Evolutionary conservation across 2,797 vertebrate genomes (phyloP).

Genomic region (Cynopterus sphinx): DNA sequence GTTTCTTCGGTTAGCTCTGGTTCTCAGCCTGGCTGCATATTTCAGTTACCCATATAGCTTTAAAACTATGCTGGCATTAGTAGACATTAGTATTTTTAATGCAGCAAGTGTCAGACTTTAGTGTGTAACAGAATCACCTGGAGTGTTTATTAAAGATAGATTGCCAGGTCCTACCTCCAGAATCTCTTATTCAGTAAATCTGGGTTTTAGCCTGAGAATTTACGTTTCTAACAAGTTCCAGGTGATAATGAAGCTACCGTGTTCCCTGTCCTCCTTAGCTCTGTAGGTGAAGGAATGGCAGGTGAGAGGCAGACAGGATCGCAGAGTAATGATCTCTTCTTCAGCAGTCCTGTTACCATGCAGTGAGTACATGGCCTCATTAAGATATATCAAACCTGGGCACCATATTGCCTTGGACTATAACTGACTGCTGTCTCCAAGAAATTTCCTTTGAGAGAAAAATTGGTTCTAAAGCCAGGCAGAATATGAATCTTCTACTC

Average conservation of each 20-base stretch:
- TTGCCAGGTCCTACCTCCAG: neutral
- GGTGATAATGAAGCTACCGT: neutral
- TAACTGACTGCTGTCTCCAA: neutral
- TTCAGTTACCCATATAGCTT: neutral
- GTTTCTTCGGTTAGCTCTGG: neutral
- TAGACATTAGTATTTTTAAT: neutral
- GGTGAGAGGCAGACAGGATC: neutral
- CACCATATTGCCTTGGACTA: neutral
- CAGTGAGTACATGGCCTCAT: neutral
- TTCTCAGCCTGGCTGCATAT: neutral
- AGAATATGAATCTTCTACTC: neutral
- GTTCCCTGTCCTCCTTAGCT: neutral
- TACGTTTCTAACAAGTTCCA: neutral
- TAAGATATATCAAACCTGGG: neutral
- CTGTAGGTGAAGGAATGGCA: neutral
- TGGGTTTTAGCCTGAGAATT: neutral
- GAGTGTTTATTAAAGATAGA: neutral
- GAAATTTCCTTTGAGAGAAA: slow-evolving; percentile 27
- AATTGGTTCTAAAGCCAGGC: slow-evolving; percentile 1
- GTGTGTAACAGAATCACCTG: neutral
- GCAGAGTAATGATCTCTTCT: neutral
- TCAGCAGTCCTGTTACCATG: neutral
- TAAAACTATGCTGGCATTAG: neutral
- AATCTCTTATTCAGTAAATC: neutral
- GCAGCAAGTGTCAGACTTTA: neutral